Base-by-base conservation (phyloP, 2,888 invertebrate species). In the Augochlorella aurata region DNA sequence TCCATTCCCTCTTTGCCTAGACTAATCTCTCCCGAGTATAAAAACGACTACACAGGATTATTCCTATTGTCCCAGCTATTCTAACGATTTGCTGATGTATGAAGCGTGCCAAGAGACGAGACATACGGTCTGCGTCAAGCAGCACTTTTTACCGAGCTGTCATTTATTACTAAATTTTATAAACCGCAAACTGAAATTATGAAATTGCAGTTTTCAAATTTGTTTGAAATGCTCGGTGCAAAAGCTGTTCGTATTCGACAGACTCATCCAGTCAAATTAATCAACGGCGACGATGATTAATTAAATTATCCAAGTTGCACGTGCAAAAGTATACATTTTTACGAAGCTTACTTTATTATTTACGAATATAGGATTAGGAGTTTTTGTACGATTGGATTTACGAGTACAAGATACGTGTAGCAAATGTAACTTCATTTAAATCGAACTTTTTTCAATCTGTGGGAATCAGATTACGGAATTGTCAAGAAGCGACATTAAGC, bases 1-100 rank as follows among this genome's bases (percentile, higher is more conserved):
- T 50, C 44, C 47, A 50, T 61, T 54, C 45, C 52, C 66, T 52
- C 24, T 76, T 77, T 66, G 50, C 45, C 71, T 21, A 21, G 70
- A 45, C 77, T 74, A 77, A 70, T 81, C 73, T 71, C 71, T 77
- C 70, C 61, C 54, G 65, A 29, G 29, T 67, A 52, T 47, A 74
- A 75, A 72, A 68, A 47, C 81, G 67, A 70, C 74, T 49, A 63
- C 66, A 81, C 70, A 54, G 81, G 70, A 74, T 82, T 75, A 61
- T 71, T 24, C 61, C 82, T 75, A 82, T 81, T 77, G 82, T 82
- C 52, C 74, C 71, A 49, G 49, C 58, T 61, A 70, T 74, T 81
- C 68, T 75, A 67, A 70, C 74, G 47, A 77, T 67, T 81, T 63
- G 70, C 82, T 71, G 77, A 81, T 71, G 75, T 77, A 73, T 49